phyloP scores from a whole-genome alignment of 1,140 invertebrate genomes.

The Bombus sylvicola region DNA sequence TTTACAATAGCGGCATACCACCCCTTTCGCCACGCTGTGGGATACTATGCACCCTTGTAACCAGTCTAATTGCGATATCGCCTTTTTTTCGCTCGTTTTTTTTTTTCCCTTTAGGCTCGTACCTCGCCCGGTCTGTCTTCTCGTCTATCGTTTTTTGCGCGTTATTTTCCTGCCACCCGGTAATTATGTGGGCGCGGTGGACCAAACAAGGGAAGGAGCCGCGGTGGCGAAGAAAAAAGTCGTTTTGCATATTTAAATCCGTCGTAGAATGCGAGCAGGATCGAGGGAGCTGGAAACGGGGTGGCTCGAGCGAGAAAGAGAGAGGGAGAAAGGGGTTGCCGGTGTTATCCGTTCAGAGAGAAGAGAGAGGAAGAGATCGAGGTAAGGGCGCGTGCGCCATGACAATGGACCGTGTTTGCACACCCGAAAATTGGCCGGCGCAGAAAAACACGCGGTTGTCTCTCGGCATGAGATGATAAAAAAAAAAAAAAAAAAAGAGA shows the following conservation, averaged over 20 bases:
- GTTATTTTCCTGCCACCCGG: constrained; percentile 74
- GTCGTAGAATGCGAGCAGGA: constrained; percentile 39
- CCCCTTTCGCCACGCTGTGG: constrained; percentile 65
- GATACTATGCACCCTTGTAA: constrained; percentile 47
- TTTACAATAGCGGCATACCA: constrained; percentile 61
- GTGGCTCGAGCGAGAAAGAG: not conserved
- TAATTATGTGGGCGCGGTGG: constrained; percentile 81
- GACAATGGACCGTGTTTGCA: constrained; percentile 77
- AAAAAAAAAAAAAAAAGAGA: constrained; percentile 24
- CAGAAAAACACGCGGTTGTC: constrained; percentile 60
- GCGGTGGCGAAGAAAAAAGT: constrained; percentile 76
- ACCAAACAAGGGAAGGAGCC: constrained; percentile 78
- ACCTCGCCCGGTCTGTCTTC: constrained; percentile 31
- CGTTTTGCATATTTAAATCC: constrained; percentile 79
- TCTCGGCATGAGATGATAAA: constrained; percentile 55
- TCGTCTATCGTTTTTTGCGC: constrained; percentile 66
- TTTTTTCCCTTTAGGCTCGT: constrained; percentile 34
- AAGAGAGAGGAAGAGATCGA: constrained; percentile 15
- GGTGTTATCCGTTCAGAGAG: constrained; percentile 5
- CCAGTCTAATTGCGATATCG: constrained; percentile 78
- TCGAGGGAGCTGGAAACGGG: constrained; percentile 13
- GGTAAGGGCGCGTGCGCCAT: constrained; percentile 74
- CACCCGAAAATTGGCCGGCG: constrained; percentile 76
- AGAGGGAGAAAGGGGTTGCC: constrained; percentile 21
- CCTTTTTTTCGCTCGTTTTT: constrained; percentile 69